Evolutionary conservation across 1,140 invertebrate genomes (phyloP).

Genomic region (Zaprionus tsacasi): DNA sequence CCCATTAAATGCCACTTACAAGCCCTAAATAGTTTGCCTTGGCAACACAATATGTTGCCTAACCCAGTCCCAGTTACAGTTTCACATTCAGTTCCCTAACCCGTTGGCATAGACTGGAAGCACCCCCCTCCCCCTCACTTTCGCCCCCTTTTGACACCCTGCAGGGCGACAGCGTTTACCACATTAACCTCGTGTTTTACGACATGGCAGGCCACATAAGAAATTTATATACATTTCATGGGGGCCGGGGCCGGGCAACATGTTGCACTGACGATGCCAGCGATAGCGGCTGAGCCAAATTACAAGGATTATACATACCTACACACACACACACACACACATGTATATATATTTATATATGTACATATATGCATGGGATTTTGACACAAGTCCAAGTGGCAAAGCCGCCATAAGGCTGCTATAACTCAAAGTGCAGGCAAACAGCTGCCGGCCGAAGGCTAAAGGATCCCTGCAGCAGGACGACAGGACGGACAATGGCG

Average conservation of each 20-base stretch:
- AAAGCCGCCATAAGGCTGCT: constrained; percentile 65
- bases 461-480: constrained; percentile 45
- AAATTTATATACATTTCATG: constrained; percentile 83
- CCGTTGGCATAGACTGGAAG: constrained; percentile 11
- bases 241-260: constrained; percentile 62
- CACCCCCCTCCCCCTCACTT: not conserved
- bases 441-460: constrained; percentile 56
- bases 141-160: not conserved
- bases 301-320: constrained; percentile 35
- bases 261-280: constrained; percentile 71
- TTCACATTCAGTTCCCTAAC: not conserved
- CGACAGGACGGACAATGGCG: constrained; percentile 30
- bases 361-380: constrained; percentile 23
- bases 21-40: constrained; percentile 71
- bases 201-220: constrained; percentile 77
- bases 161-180: constrained; percentile 62
- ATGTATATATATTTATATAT: constrained; percentile 12
- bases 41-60: constrained; percentile 70
- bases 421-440: constrained; percentile 80
- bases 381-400: constrained; percentile 74
- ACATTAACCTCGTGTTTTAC: constrained; percentile 82
- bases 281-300: constrained; percentile 17
- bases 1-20: constrained; percentile 78
- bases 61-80: constrained; percentile 9
- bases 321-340: constrained; percentile 29